Evolutionary conservation across 1,140 invertebrate genomes (phyloP), one percentile per base, ranked within the genome.

Genomic region (Pseudomyrmex dendroicus): DNA sequence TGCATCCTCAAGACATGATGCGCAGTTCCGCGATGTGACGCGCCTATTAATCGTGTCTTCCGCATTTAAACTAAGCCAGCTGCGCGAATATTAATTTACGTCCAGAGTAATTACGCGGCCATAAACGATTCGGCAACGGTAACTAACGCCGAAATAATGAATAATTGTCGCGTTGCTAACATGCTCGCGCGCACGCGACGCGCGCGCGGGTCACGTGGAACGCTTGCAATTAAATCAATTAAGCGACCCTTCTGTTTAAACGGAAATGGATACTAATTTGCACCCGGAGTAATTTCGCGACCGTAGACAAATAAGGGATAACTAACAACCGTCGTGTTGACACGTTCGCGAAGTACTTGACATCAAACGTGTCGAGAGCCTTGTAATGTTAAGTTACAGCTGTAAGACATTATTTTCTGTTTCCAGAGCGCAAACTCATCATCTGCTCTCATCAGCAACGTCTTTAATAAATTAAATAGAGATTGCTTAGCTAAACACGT

Each of bases 261-360:
- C 66, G 76, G 76, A 80, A 80, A 80, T 70, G 76, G 66, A 80
- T 80, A 80, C 76, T 80, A 80, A 80, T 80, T 80, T 80, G 66
- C 66, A 66, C 66, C 44, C 66, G 66, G 64, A 80, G 76, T 80
- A 80, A 80, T 80, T 80, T 80, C 66, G 76, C 76, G 54, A 70
- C 66, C 52, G 66, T 80, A 80, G 76, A 72, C 76, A 70, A 80
- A 80, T 80, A 72, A 59, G 76, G 76, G 76, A 80, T 80, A 80
- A 80, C 76, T 80, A 80, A 80, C 76, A 80, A 80, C 76, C 66
- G 56, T 59, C 76, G 15, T 80, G 66, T 80, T 80, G 76, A 80
- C 76, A 80, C 66, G 66, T 72, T 80, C 54, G 76, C 76, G 44
- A 72, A 9, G 66, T 20, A 80, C 76, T 72, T 70, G 76, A 80